These are phyloP conservation scores for Phoebastria nigripes DNA, from an alignment of 2,797 vertebrate species.

Conservation along the genomic window DNA sequence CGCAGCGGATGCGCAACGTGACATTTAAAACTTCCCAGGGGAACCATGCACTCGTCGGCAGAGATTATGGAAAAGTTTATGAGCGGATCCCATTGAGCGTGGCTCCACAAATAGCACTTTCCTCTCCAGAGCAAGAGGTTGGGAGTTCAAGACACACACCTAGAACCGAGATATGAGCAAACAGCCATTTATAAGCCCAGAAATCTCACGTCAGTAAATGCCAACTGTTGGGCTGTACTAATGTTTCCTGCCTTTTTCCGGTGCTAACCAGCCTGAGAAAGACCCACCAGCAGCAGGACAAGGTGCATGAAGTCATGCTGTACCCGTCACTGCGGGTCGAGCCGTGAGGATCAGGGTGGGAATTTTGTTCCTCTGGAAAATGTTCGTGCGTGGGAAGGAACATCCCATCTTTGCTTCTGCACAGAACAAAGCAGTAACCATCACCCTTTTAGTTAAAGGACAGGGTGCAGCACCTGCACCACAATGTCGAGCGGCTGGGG, in stretches of 20 bases:
- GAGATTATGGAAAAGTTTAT: not conserved
- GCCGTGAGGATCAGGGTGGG: fast-evolving
- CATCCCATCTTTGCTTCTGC: not conserved
- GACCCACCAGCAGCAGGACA: not conserved
- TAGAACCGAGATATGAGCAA: not conserved
- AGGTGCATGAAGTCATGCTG: not conserved
- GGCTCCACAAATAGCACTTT: not conserved
- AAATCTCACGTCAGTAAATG: not conserved
- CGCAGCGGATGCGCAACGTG: fast-evolving
- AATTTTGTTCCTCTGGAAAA: not conserved
- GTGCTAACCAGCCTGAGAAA: not conserved
- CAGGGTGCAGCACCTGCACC: not conserved
- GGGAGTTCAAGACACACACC: not conserved
- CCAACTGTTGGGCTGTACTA: fast-evolving
- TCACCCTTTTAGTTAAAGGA: not conserved
- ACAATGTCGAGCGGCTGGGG: fast-evolving
- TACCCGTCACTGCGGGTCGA: fast-evolving
- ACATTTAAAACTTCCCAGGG: not conserved
- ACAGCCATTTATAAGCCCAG: not conserved
- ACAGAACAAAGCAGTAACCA: not conserved
- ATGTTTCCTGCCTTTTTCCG: not conserved
- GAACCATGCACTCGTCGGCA: fast-evolving
- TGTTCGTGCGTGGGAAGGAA: not conserved
- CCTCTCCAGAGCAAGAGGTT: not conserved
- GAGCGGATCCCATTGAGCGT: fast-evolving